Evolutionary conservation across 1,140 invertebrate species (phyloP), one percentile per base, ranked within the genome.

Genomic region (Scaptomyza montana): DNA sequence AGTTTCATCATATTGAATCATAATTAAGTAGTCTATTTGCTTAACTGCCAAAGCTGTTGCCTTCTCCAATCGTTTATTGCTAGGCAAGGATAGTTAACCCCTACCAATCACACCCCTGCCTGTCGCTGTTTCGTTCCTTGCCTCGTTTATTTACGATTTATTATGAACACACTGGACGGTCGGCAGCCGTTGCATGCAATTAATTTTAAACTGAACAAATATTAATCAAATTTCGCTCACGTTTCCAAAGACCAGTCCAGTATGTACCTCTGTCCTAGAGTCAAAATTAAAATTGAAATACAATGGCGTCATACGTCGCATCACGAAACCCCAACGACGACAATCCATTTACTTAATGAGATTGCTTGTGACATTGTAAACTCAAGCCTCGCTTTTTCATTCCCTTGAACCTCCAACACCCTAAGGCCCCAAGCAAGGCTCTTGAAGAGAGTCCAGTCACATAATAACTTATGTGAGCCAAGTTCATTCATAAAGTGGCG

Each of bases 331-430:
- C 67, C 67, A 70, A 63, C 43, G 47, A 76, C 59, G 70, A 56
- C 78, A 82, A 87, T 87, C 84, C 82, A 87, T 87, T 87, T 87
- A 82, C 71, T 79, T 89, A 87, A 87, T 87, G 78, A 74, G 79
- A 74, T 87, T 75, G 72, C 84, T 70, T 73, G 67, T 78, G 78
- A 82, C 82, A 87, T 87, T 87, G 75, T 76, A 82, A 77, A 75
- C 53, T 60, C 25, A 50, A 69, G 54, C 47, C 21, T 4, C 21
- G 21, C 21, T 25, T 25, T 4, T 2, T 4, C 21, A 25, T 25
- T 4, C 21, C 39, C 61, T 12, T 5, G 51, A 25, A 25, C 21
- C 2, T 8, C 10, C 10, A n/a, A 33, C 36, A n/a, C 33, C 30
- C 3, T 10, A 21, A 47, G 10, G 54, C 45, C 8, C 13, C 12